Base-by-base conservation (phyloP, 2,113 vertebrate genomes). In the Campylomormyrus tamandua region DNA sequence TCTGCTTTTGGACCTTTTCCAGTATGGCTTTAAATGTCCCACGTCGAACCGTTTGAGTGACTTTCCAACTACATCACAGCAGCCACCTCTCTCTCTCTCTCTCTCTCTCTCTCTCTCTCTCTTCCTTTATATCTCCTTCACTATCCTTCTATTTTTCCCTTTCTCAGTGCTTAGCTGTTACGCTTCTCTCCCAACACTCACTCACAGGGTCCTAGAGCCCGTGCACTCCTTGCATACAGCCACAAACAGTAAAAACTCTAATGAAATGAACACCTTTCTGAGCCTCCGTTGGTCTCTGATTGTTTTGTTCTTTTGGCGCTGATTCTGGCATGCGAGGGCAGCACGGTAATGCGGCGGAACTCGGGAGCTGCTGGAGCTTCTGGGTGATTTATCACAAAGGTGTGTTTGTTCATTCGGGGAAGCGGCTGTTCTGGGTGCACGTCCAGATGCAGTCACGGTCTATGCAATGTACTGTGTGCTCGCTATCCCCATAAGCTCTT, bases 131-230 rank as follows among this genome's bases (percentile, higher is more conserved):
- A 35, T 49, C 58, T 70, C 13, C 21, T 17, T 80, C 84, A 15
- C 56, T 42, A 42, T 62, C 39, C 52, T 35, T 27, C 52, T 31
- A 5, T 84, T 77, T 62, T 62, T 52, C 70, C 62, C 31, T 80
- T n/a, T 53, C 19, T 53, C n/a, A 31, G 19, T 10, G 35, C 46
- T 88, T 31, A 45, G 48, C 52, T 56, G 39, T 56, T 80, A 24
- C 31, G 24, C 19, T 21, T 46, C 70, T 58, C 53, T 7, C 21
- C 58, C 10, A 52, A 42, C 13, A 53, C 1, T 4, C 45, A 24
- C 48, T 88, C 15, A 17, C 94, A 31, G 92, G 94, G 94, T 96
- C 95, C 94, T 95, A 95, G 91, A 92, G 93, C 93, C 93, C 45
- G 92, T 49, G 0, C 0, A 0, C 0, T 49, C 8, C 45, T 8